phyloP scores from a whole-genome alignment of 1,140 invertebrate species.

The Dreissena rostriformis region DNA sequence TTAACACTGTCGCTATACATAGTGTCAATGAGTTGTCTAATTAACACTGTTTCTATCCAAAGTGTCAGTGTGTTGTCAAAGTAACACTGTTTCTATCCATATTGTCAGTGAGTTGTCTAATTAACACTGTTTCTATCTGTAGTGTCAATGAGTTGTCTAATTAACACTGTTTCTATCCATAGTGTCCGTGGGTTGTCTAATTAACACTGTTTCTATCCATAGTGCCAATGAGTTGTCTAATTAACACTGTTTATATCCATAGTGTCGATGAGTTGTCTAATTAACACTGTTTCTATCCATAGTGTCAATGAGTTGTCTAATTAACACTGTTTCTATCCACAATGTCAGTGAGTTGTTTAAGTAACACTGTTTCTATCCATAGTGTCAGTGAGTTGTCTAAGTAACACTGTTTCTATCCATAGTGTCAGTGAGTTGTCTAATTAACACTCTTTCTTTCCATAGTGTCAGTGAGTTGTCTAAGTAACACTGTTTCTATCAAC shows the following conservation, averaged over 20 bases:
- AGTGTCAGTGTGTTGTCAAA: slow-evolving; percentile 59
- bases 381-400: slow-evolving; percentile 59
- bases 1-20: no score
- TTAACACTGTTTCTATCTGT: not conserved
- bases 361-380: no score
- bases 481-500: no score
- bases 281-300: no score
- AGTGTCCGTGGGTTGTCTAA: slow-evolving; percentile 58
- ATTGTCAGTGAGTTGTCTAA: slow-evolving; percentile 60
- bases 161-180: no score
- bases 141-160: slow-evolving; percentile 59
- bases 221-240: slow-evolving; percentile 58
- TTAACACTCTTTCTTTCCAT: not conserved
- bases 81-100: no score
- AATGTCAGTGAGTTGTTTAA: slow-evolving; percentile 58
- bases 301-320: slow-evolving; percentile 59
- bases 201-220: no score
- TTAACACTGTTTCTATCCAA: no score
- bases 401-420: no score
- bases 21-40: slow-evolving; percentile 59
- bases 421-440: slow-evolving; percentile 59
- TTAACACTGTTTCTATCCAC: no score
- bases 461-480: slow-evolving; percentile 59
- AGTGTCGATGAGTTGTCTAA: slow-evolving; percentile 58
- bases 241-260: no score